Conservation (phyloP, 2,113 vertebrate species). For the Trochalopteron elliotii region DNA sequence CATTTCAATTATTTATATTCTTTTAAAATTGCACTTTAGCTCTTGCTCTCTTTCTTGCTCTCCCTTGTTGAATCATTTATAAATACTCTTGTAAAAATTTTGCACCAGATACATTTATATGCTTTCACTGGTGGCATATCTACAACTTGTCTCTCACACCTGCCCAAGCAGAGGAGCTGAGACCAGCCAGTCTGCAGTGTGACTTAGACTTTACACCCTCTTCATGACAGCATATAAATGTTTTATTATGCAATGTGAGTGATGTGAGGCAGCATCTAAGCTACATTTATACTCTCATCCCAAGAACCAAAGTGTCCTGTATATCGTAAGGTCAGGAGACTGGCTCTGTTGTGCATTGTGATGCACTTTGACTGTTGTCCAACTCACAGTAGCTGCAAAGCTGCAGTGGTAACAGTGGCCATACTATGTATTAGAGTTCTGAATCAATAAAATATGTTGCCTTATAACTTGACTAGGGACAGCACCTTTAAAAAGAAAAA, state of each 20-base stretch:
- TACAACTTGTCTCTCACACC: constrained; percentile 55
- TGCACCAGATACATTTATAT: constrained; percentile 63
- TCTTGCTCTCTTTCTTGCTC: not conserved
- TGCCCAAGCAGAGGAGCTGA: constrained; percentile 20
- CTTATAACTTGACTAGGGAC: constrained; percentile 71
- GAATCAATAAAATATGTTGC: constrained; percentile 68
- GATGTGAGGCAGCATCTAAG: constrained; percentile 68
- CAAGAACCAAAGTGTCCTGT: constrained; percentile 78
- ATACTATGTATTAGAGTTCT: constrained; percentile 74
- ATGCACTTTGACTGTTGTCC: constrained; percentile 75
- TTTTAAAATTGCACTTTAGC: constrained; percentile 82
- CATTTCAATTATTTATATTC: constrained; percentile 80
- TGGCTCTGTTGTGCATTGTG: constrained; percentile 31
- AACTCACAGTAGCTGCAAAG: constrained; percentile 57
- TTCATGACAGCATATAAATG: constrained; percentile 65
- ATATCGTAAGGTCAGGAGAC: constrained; percentile 59
- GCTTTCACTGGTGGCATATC: constrained; percentile 59
- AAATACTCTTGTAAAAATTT: constrained; percentile 50
- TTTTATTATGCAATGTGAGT: constrained; percentile 71
- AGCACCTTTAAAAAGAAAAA: constrained; percentile 52
- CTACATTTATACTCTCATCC: constrained; percentile 60
- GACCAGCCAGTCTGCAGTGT: constrained; percentile 44
- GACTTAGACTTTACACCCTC: constrained; percentile 38
- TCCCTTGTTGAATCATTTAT: constrained; percentile 62
- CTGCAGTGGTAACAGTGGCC: constrained; percentile 79